Conservation (phyloP, 2,113 vertebrate species). For the Addax nasomaculatus region DNA sequence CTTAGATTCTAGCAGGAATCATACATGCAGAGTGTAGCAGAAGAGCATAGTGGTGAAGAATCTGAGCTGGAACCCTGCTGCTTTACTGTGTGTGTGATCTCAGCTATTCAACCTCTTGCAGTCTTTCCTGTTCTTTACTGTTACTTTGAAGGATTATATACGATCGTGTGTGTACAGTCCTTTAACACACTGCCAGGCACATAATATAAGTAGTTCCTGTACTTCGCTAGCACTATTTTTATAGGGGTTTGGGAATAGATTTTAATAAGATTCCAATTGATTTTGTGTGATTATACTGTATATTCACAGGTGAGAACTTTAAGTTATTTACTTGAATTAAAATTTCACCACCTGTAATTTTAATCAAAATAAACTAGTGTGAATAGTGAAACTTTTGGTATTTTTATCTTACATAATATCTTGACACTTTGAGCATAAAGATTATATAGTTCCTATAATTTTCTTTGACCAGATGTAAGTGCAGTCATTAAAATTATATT, state of each 20-base stretch:
- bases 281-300: background rate
- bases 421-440: background rate
- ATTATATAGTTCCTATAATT: background rate
- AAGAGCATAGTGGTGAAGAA: background rate
- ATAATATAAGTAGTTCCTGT: background rate
- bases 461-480: background rate
- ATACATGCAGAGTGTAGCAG: background rate
- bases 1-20: background rate
- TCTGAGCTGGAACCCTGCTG: background rate
- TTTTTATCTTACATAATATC: slow-evolving; percentile 1
- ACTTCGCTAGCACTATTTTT: background rate
- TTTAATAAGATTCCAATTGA: background rate
- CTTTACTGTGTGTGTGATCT: background rate
- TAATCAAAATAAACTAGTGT: background rate
- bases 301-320: background rate
- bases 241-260: background rate
- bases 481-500: background rate
- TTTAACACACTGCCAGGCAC: background rate
- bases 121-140: background rate
- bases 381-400: background rate
- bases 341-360: background rate
- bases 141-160: background rate
- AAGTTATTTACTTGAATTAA: background rate
- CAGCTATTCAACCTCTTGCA: background rate
- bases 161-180: background rate